phyloP scores from a whole-genome alignment of 2,113 vertebrate species.

The Hypocryptadius cinnamomeus region DNA sequence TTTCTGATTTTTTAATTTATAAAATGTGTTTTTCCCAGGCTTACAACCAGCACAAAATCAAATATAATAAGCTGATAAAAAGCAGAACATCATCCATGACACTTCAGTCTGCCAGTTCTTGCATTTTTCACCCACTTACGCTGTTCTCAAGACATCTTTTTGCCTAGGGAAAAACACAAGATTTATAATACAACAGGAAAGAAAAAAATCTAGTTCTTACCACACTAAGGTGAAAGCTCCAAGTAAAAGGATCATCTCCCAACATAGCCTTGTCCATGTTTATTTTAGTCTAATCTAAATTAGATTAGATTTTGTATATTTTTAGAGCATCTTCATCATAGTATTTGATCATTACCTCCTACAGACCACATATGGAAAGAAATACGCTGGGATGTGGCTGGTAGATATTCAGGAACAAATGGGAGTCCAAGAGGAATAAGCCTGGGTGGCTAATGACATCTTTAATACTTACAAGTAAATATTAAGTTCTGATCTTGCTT shows the following conservation, averaged over 20 bases:
- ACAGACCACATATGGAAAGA: not conserved
- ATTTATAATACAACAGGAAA: not conserved
- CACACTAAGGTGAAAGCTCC: not conserved
- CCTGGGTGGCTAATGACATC: not conserved
- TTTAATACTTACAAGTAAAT: not conserved
- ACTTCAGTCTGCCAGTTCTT: not conserved
- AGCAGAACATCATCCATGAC: not conserved
- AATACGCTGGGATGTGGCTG: not conserved
- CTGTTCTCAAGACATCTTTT: not conserved
- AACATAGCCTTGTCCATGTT: not conserved
- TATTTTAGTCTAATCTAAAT: not conserved
- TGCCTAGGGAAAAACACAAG: not conserved
- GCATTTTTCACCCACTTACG: not conserved
- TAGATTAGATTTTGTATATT: not conserved
- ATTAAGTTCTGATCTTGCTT: not conserved
- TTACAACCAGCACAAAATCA: not conserved
- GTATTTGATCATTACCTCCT: not conserved
- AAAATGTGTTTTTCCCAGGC: not conserved
- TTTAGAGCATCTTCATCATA: not conserved
- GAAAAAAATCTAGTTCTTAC: not conserved
- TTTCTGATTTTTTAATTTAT: not conserved
- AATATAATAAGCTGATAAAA: not conserved
- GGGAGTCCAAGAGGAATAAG: not conserved
- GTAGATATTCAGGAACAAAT: not conserved
- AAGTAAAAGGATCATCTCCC: not conserved